Percentiles rank a stretch among this genome's conserved stretches.
phyloP scores from a whole-genome alignment of 2,797 vertebrate species.

The Phalloptychus januarius region DNA sequence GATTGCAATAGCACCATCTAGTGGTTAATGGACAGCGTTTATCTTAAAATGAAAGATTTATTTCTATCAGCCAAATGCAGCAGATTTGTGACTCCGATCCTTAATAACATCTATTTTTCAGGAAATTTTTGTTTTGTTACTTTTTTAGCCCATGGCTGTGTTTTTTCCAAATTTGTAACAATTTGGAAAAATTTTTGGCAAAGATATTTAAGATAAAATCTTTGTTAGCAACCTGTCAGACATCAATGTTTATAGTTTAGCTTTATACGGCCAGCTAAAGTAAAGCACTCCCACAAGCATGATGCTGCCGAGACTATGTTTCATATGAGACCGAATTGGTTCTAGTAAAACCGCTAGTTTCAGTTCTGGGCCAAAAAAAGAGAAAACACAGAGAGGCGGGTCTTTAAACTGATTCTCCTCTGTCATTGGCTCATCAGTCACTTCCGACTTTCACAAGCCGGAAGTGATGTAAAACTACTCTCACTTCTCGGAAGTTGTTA shows the following conservation, averaged over 20 bases:
- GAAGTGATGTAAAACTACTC: slow-evolving; percentile 42
- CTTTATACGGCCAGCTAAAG: too few relatives aligned
- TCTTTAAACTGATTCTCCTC: accelerated
- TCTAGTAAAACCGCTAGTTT: not conserved
- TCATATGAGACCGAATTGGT: not conserved
- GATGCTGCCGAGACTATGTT: not conserved
- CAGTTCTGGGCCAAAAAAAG: not conserved
- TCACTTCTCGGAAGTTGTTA: slow-evolving; percentile 51
- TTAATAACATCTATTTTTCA: not conserved
- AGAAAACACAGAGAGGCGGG: slow-evolving; percentile 26
- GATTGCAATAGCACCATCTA: slow-evolving; percentile 38
- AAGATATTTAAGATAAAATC: not conserved
- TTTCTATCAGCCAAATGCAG: not conserved
- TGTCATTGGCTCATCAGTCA: slow-evolving; percentile 39
- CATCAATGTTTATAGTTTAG: not conserved
- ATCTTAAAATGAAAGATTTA: not conserved
- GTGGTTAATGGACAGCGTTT: slow-evolving; percentile 21
- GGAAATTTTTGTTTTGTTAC: not conserved
- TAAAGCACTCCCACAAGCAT: not conserved
- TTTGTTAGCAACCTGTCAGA: not conserved
- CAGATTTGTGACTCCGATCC: not conserved
- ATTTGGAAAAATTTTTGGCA: not conserved
- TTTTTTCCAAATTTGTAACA: not conserved
- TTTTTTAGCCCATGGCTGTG: too few relatives aligned
- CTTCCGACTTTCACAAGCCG: slow-evolving; percentile 26